phyloP scores from a whole-genome alignment of 2,888 invertebrate species.

The Norana najaformis region DNA sequence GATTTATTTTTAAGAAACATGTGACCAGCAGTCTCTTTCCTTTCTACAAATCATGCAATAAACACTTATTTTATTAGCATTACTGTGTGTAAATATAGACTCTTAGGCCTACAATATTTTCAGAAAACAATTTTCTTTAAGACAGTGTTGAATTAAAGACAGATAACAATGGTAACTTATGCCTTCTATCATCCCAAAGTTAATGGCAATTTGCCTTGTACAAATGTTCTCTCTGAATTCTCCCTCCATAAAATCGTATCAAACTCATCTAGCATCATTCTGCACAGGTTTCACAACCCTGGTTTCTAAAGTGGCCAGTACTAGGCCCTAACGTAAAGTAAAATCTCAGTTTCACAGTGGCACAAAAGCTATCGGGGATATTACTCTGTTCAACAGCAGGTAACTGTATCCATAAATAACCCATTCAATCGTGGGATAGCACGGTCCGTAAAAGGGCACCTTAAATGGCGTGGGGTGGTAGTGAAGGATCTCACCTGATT shows the following conservation, averaged over 20 bases:
- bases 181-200: background rate
- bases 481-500: too few relatives aligned
- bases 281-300: background rate
- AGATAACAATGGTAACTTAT: background rate
- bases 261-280: background rate
- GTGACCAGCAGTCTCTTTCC: background rate
- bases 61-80: background rate
- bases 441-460: too few relatives aligned
- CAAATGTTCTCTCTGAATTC: background rate
- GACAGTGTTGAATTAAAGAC: background rate
- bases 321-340: too few relatives aligned
- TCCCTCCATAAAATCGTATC: background rate
- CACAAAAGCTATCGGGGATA: background rate
- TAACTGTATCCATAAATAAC: too few relatives aligned
- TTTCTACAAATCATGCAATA: background rate
- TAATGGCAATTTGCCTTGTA: background rate
- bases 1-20: background rate
- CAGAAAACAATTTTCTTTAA: background rate
- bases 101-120: background rate
- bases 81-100: background rate
- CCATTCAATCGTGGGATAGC: too few relatives aligned
- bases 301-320: background rate
- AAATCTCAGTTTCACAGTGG: background rate
- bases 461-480: too few relatives aligned
- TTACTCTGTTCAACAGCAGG: too few relatives aligned